phyloP scores from a whole-genome alignment of 2,888 invertebrate genomes.

The Andrena praecox region DNA sequence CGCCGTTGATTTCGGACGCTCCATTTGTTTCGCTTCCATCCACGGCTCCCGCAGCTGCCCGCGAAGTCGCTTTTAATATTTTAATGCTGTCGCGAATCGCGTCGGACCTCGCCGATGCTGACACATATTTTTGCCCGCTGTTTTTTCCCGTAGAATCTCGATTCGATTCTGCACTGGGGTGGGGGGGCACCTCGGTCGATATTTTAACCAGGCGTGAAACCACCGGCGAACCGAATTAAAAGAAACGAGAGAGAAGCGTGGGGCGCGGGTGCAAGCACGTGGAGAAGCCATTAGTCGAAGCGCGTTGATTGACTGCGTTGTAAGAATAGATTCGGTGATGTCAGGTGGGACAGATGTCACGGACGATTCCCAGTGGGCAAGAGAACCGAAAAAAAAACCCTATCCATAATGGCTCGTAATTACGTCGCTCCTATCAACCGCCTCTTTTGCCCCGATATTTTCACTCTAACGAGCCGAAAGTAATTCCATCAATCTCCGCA shows the following conservation, averaged over 20 bases:
- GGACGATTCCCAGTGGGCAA: constrained; percentile 20
- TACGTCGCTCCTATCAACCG: constrained; percentile 50
- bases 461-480: constrained; percentile 52
- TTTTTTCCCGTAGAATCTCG: not conserved
- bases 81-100: not conserved
- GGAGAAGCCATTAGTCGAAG: constrained; percentile 10
- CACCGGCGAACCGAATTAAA: not conserved
- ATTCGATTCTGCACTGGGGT: not conserved
- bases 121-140: not conserved
- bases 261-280: not conserved
- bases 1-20: not conserved
- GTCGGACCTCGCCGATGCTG: not conserved
- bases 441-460: constrained; percentile 41
- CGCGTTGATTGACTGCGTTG: constrained; percentile 3
- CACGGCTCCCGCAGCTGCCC: too few relatives aligned
- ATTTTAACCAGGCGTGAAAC: not conserved
- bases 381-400: constrained; percentile 31
- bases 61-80: not conserved
- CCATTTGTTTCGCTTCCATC: not conserved
- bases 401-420: constrained; percentile 44
- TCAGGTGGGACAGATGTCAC: constrained; percentile 21
- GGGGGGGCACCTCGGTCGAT: not conserved
- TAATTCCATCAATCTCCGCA: constrained; percentile 40
- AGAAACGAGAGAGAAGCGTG: not conserved
- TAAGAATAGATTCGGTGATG: constrained; percentile 7